A percentile compares a stretch with the other conserved stretches of the same genome.
These are phyloP conservation scores for Epinephelus awoara DNA, from an alignment of 2,797 vertebrate genomes.

Conservation along the genomic window DNA sequence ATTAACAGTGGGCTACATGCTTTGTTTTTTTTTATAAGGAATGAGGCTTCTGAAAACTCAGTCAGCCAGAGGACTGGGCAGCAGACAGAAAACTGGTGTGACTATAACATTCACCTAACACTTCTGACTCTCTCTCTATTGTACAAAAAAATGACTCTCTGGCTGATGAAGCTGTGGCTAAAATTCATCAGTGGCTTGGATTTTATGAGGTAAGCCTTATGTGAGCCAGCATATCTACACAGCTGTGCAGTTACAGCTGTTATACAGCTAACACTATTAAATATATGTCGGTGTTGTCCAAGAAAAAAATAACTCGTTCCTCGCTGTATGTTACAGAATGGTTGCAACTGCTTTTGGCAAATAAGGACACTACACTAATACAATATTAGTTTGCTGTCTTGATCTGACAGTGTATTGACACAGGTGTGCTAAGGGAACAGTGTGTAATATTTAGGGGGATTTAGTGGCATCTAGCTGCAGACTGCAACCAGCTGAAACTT, in stretches of 20 bases:
- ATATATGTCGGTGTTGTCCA: conserved; percentile 1
- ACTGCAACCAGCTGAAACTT: too few relatives aligned
- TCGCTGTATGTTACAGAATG: background rate
- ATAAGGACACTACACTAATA: background rate
- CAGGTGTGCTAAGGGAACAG: background rate
- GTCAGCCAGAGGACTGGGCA: background rate
- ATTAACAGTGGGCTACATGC: background rate
- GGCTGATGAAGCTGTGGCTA: conserved; percentile 11
- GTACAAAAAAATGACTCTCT: background rate
- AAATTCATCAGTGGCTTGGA: background rate
- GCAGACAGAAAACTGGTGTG: background rate
- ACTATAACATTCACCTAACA: background rate
- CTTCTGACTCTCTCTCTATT: background rate
- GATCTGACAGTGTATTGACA: background rate
- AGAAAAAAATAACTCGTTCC: background rate
- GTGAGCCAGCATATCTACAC: background rate
- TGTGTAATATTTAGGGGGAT: too few relatives aligned
- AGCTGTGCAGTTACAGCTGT: conserved; percentile 34
- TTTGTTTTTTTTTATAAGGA: too few relatives aligned
- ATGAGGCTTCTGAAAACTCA: background rate
- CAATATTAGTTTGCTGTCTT: background rate
- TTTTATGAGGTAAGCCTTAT: conserved; percentile 10
- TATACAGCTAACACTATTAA: background rate
- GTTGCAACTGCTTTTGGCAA: background rate
- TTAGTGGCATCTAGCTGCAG: too few relatives aligned